A percentile compares a stretch with the other conserved stretches of the same genome.
Evolutionary conservation across 2,888 invertebrate species (phyloP).

Genomic region (Corbicula japonica): DNA sequence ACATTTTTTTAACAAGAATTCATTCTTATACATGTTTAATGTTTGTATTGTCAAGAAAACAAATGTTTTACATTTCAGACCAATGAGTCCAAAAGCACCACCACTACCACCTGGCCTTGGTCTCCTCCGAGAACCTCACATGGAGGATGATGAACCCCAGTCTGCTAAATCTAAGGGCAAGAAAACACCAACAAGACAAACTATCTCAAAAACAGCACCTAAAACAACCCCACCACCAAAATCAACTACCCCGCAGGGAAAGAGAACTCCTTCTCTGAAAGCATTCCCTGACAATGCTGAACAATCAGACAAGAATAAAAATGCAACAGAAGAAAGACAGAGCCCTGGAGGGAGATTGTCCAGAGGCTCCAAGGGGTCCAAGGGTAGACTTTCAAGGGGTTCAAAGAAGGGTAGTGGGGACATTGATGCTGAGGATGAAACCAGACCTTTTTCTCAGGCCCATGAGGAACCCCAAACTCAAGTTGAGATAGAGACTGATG

Average conservation of each 20-base stretch:
- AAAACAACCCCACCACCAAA: conserved; percentile 46
- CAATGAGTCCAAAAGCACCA: conserved; percentile 83
- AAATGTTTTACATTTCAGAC: conserved; percentile 61
- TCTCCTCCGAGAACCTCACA: conserved; percentile 71
- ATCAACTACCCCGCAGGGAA: conserved; percentile 44
- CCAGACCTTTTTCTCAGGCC: conserved; percentile 62
- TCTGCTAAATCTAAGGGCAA: conserved; percentile 44
- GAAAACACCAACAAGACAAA: conserved; percentile 57
- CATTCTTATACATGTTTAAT: too few relatives aligned
- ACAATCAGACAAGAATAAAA: conserved; percentile 33
- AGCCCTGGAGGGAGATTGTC: conserved; percentile 53
- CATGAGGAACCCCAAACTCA: conserved; percentile 72
- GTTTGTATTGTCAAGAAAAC: too few relatives aligned
- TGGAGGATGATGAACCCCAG: conserved; percentile 59
- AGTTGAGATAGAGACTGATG: conserved; percentile 70
- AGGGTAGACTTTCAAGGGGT: conserved; percentile 46
- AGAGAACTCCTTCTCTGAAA: conserved; percentile 54
- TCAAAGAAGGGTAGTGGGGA: conserved; percentile 53
- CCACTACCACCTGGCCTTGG: conserved; percentile 83
- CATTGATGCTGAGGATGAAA: conserved; percentile 53
- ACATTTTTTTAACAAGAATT: too few relatives aligned
- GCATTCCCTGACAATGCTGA: conserved; percentile 45
- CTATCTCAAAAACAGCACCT: conserved; percentile 49
- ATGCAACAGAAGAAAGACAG: conserved; percentile 34
- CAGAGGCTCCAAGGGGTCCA: conserved; percentile 59